Percentiles rank a stretch among this genome's conserved stretches.
These are phyloP conservation scores for Blomia tropicalis DNA, from an alignment of 2,888 invertebrate species.

Conservation along the genomic window DNA sequence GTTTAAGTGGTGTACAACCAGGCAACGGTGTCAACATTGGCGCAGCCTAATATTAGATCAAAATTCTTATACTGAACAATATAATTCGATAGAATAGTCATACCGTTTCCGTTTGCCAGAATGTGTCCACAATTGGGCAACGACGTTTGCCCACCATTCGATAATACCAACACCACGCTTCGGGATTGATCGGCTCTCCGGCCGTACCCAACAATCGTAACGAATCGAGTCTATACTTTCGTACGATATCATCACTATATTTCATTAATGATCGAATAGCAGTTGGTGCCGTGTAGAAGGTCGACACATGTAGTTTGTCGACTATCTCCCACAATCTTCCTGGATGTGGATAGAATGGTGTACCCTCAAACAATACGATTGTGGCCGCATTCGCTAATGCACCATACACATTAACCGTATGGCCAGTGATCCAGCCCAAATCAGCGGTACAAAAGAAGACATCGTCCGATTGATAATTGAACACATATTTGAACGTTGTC, in stretches of 20 bases:
- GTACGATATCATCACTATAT: constrained; percentile 68
- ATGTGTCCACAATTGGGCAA: constrained; percentile 83
- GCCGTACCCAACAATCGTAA: constrained; percentile 81
- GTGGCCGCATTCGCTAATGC: constrained; percentile 85
- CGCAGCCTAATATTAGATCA: constrained; percentile 48
- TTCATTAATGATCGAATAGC: constrained; percentile 92
- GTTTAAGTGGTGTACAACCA: constrained; percentile 90
- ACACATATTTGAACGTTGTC: constrained; percentile 85
- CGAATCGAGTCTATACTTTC: constrained; percentile 49
- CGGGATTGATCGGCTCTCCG: constrained; percentile 96
- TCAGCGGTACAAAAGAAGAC: constrained; percentile 79
- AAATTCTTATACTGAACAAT: not conserved
- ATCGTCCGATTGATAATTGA: constrained; percentile 48
- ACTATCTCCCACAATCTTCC: constrained; percentile 83
- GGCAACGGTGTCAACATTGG: constrained; percentile 90
- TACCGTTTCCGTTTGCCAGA: constrained; percentile 96
- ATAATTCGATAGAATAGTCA: constrained; percentile 22
- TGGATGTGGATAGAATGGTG: constrained; percentile 82
- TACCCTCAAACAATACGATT: constrained; percentile 88
- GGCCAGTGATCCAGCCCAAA: constrained; percentile 72
- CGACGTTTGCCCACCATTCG: constrained; percentile 38
- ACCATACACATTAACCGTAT: constrained; percentile 79
- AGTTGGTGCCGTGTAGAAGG: constrained; percentile 97
- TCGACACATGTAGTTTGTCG: constrained; percentile 81
- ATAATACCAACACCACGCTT: constrained; percentile 95